Base-by-base conservation (phyloP, 2,888 invertebrate genomes). In the Oxycera nigricornis region DNA sequence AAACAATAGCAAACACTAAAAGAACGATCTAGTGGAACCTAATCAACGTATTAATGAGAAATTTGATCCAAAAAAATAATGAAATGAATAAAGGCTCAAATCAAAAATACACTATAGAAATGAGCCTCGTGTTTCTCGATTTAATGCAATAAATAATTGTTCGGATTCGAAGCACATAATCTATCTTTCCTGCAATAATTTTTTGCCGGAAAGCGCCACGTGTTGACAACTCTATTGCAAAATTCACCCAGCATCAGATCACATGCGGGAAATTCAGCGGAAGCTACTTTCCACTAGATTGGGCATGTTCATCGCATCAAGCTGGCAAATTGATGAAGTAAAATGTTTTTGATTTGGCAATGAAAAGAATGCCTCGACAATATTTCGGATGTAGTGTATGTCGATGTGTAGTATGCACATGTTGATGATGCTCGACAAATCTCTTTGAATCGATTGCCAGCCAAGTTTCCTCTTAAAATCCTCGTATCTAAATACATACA, bases 241-340 rank as follows among this genome's bases (percentile, higher is more conserved):
- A 20, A 14, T 17, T 62, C 62, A 31, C 31, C n/a, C 35, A 20
- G n/a, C n/a, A n/a, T n/a, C 22, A 24, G 28, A 50, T 30, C n/a
- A n/a, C 50, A 50, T 28, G 52, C 50, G 46, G 14, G 28, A 50
- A 50, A 68, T 50, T 68, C 68, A n/a, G 39, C 50, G 50, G 50
- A 68, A 68, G 50, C 50, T 20, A 68, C 68, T 68, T 68, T 68
- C 68, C 68, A 30, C 7, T 68, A 68, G 68, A 68, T 52, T 68
- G 68, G 52, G n/a, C 68, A 68, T 68, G 50, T 52, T 50, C 68
- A 68, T 28, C 24, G 30, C 68, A 68, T 30, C 68, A 50, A 30
- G 50, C 30, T 68, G 30, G 30, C 4, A 26, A 50, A 24, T 50
- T 28, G 30, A 50, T 50, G 30, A 50, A 68, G 11, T 68, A 26